Conservation (phyloP, 2,888 invertebrate genomes). For the Arctia plantaginis region DNA sequence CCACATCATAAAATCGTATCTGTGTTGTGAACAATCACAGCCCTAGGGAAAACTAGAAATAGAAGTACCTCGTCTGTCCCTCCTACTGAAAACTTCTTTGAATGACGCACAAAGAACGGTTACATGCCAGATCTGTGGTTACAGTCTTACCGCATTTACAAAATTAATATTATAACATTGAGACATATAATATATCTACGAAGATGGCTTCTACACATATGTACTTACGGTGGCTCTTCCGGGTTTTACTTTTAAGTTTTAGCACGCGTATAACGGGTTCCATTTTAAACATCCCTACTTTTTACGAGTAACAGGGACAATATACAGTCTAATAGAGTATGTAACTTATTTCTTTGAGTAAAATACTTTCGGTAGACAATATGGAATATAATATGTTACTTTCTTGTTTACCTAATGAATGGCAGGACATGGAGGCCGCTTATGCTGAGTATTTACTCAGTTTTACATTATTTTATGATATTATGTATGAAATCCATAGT, state of each 20-base stretch:
- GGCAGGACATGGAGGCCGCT: background rate
- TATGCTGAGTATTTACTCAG: background rate
- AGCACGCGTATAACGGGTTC: no score
- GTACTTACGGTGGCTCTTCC: background rate
- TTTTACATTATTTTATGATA: no score
- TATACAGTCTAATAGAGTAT: background rate
- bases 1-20: background rate
- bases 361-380: background rate
- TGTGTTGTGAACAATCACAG: background rate
- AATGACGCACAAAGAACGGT: background rate
- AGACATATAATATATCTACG: background rate
- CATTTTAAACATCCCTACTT: no score
- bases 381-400: background rate
- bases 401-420: background rate
- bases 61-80: background rate
- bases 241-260: background rate
- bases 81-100: background rate
- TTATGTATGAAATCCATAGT: no score
- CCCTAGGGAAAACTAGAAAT: background rate
- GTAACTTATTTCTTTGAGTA: background rate
- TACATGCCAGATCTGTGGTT: background rate
- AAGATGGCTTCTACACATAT: background rate
- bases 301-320: no score
- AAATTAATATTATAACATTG: background rate
- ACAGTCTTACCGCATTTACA: background rate